Conservation (phyloP, 2,797 vertebrate species). For the Lepilemur ruficaudatus region DNA sequence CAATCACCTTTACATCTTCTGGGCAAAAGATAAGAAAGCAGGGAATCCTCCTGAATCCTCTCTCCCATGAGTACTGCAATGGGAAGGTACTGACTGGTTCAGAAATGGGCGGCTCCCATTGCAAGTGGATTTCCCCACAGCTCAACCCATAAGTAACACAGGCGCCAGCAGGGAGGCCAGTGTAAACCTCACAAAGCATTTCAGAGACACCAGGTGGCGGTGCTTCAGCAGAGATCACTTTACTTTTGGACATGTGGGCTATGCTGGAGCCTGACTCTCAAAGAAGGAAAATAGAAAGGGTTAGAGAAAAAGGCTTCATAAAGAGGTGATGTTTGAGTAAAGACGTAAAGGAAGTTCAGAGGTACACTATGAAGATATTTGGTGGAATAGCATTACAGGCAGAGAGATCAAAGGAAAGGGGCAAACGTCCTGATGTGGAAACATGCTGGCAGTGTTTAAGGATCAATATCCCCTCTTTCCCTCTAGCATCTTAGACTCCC, state of each 20-base stretch:
- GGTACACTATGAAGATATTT: not conserved
- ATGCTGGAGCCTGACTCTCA: not conserved
- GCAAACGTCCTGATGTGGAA: not conserved
- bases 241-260: not conserved
- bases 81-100: not conserved
- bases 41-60: not conserved
- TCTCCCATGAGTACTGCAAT: rapidly evolving
- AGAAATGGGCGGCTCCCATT: rapidly evolving
- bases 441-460: not conserved
- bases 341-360: not conserved
- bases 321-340: not conserved
- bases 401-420: not conserved
- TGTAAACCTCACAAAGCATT: not conserved
- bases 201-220: not conserved
- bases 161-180: not conserved
- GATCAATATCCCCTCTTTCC: not conserved
- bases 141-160: not conserved
- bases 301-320: not conserved
- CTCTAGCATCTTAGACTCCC: not conserved
- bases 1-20: not conserved
- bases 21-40: not conserved
- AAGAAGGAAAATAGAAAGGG: not conserved
- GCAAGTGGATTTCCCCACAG: rapidly evolving
- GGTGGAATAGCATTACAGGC: not conserved
- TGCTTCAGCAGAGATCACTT: not conserved